phyloP scores from a whole-genome alignment of 2,888 invertebrate genomes.

The Dermolepida albohirtum region DNA sequence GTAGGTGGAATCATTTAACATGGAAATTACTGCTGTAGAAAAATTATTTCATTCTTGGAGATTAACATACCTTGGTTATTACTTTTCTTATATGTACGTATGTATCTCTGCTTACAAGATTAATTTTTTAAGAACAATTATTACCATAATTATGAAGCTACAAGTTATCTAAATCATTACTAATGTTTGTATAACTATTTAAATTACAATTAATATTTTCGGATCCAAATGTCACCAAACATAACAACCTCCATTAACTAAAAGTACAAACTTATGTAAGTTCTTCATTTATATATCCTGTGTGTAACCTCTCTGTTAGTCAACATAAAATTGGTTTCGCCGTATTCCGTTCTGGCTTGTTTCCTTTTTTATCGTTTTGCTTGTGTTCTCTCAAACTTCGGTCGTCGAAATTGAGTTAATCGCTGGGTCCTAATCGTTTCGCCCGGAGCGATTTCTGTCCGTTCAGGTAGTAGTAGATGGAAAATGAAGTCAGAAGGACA shows the following conservation, averaged over 20 bases:
- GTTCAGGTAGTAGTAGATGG: slow-evolving; percentile 44
- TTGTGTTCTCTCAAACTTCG: slow-evolving; percentile 45
- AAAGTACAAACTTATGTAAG: not conserved
- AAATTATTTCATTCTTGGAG: too few species aligned
- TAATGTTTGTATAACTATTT: too few species aligned
- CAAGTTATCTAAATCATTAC: too few species aligned
- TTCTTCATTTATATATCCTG: slow-evolving; percentile 14
- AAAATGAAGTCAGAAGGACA: slow-evolving; percentile 43
- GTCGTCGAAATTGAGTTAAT: slow-evolving; percentile 62
- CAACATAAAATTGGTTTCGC: slow-evolving; percentile 61
- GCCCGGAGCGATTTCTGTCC: slow-evolving; percentile 56
- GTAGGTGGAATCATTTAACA: too few species aligned
- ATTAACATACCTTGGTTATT: too few species aligned
- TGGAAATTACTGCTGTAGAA: too few species aligned
- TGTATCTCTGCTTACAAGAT: too few species aligned
- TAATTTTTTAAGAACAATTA: too few species aligned
- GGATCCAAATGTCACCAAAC: too few species aligned
- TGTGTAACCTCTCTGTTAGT: slow-evolving; percentile 48
- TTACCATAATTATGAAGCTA: too few species aligned
- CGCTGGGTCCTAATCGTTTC: slow-evolving; percentile 59
- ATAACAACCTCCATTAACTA: not conserved
- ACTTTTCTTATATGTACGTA: too few species aligned
- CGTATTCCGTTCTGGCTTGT: slow-evolving; percentile 39
- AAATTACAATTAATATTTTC: too few species aligned
- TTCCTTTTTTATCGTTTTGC: slow-evolving; percentile 53